These are phyloP conservation scores for Lepilemur septentrionalis DNA, from an alignment of 2,797 vertebrate species.

Conservation along the genomic window DNA sequence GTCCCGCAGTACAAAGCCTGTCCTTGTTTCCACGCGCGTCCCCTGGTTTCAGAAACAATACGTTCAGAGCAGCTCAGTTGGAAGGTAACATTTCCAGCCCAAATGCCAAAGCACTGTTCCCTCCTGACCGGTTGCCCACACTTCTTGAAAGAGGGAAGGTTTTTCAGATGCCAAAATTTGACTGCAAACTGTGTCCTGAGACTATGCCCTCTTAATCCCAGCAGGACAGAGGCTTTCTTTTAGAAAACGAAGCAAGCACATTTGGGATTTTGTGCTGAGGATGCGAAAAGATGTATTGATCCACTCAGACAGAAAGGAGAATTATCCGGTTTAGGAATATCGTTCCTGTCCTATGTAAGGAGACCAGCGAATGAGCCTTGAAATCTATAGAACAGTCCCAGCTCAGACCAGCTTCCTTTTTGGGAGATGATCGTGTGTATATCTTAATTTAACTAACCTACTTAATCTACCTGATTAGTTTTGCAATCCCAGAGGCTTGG, in stretches of 20 bases:
- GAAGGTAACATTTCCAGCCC: constrained; percentile 70
- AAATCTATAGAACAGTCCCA: not conserved
- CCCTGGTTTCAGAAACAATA: constrained; percentile 61
- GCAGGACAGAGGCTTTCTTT: constrained; percentile 65
- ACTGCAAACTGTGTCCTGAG: constrained; percentile 75
- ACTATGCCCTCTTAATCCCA: constrained; percentile 73
- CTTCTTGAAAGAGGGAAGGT: constrained; percentile 74
- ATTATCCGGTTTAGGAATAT: not conserved
- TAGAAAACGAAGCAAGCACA: constrained; percentile 55
- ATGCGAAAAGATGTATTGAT: constrained; percentile 56
- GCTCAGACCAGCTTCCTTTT: not conserved
- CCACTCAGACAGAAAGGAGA: constrained; percentile 37
- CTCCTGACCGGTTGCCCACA: constrained; percentile 74
- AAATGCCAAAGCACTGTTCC: constrained; percentile 72
- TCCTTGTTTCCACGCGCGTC: constrained; percentile 43
- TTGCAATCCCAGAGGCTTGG: not conserved
- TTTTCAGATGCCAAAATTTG: constrained; percentile 77
- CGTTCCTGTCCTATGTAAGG: not conserved
- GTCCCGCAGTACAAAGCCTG: constrained; percentile 51
- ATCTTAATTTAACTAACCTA: constrained; percentile 5
- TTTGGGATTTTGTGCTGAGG: constrained; percentile 53
- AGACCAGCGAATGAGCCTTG: not conserved
- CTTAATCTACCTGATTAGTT: not conserved
- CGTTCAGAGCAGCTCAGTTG: constrained; percentile 44
- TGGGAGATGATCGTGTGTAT: not conserved